Conservation (phyloP, 2,888 invertebrate genomes). For the Lithosia quadra region DNA sequence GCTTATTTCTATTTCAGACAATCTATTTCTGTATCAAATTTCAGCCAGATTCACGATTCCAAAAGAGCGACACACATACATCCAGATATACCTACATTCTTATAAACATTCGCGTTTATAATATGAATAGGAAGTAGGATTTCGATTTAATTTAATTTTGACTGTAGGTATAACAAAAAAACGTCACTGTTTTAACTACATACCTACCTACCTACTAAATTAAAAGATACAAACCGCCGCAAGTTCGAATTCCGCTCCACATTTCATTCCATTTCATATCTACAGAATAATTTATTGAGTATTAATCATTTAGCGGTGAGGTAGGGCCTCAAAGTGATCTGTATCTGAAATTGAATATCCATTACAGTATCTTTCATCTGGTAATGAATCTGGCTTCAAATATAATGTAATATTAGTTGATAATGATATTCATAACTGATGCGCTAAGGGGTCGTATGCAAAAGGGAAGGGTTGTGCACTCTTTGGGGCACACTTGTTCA, state of each 20-base stretch:
- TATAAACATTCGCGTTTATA: too few species aligned
- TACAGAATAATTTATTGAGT: slow-evolving; percentile 30
- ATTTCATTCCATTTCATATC: slow-evolving; percentile 21
- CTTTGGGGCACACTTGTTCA: slow-evolving; percentile 43
- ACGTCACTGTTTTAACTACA: too few species aligned
- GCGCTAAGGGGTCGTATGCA: slow-evolving; percentile 50
- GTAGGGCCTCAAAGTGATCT: slow-evolving; percentile 37
- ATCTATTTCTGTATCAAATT: too few species aligned
- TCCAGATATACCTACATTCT: too few species aligned
- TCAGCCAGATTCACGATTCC: too few species aligned
- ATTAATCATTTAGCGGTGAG: slow-evolving; percentile 42
- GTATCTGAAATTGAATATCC: slow-evolving; percentile 50
- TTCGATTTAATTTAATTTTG: too few species aligned
- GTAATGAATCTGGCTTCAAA: slow-evolving; percentile 51
- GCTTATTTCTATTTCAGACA: too few species aligned
- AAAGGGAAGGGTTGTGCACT: slow-evolving; percentile 54
- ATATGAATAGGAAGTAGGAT: too few species aligned
- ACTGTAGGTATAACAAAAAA: too few species aligned
- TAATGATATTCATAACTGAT: slow-evolving; percentile 77
- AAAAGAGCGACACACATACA: too few species aligned
- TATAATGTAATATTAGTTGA: slow-evolving; percentile 57
- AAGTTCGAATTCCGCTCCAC: neutral
- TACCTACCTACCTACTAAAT: neutral
- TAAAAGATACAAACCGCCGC: too few species aligned
- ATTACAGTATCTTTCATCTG: slow-evolving; percentile 60